A percentile compares a stretch with the other conserved stretches of the same genome.
Evolutionary conservation across 2,113 vertebrate genomes (phyloP).

Genomic region (Sphyrna mokarran): DNA sequence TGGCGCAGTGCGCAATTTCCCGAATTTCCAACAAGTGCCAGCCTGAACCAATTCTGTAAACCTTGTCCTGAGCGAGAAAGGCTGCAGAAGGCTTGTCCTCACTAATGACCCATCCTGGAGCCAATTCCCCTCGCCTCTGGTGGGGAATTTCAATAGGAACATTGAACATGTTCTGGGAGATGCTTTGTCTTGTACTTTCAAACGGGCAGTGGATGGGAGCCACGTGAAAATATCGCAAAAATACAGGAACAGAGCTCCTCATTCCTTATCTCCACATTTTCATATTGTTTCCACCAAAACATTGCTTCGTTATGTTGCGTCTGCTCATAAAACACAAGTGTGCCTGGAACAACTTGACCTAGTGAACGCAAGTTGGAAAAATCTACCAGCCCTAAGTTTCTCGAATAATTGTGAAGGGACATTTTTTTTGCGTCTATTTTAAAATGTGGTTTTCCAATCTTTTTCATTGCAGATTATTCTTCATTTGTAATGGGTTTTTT

Average conservation of each 20-base stretch:
- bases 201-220: neutral
- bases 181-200: neutral
- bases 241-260: neutral
- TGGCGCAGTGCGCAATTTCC: no score
- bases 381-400: neutral
- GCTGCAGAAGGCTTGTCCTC: neutral
- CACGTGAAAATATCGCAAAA: neutral
- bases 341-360: neutral
- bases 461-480: no score
- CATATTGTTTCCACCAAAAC: neutral
- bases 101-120: neutral
- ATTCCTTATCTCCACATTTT: neutral
- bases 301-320: neutral
- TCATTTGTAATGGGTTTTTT: no score
- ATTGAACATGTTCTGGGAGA: neutral
- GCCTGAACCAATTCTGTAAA: no score
- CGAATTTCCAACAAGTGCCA: neutral
- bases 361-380: neutral
- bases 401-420: neutral
- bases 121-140: neutral
- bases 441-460: no score
- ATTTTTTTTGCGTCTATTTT: no score
- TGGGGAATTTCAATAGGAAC: neutral
- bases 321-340: neutral
- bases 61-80: no score